Evolutionary conservation across 2,113 vertebrate genomes (phyloP).

Genomic region (Dipodomys spectabilis): DNA sequence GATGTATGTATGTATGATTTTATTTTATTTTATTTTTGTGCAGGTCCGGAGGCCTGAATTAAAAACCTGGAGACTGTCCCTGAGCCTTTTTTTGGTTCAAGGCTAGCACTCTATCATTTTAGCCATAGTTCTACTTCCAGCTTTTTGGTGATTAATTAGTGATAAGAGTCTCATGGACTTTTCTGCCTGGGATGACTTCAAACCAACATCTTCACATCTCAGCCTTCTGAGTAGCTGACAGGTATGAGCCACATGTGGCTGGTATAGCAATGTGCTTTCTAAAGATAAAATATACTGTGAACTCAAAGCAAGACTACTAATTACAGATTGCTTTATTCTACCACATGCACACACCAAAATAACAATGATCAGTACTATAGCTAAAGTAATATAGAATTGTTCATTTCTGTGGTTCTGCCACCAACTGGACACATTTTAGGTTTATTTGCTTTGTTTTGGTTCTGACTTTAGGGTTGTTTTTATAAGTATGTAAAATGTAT

Average conservation of each 20-base stretch:
- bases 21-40: neutral
- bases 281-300: neutral
- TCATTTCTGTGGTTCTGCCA: constrained; percentile 17
- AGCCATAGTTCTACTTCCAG: too few relatives aligned
- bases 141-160: too few relatives aligned
- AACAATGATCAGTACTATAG: neutral
- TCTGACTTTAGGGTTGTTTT: constrained; percentile 37
- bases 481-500: neutral
- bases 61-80: too few relatives aligned
- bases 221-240: too few relatives aligned
- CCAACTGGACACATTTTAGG: neutral
- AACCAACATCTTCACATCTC: too few relatives aligned
- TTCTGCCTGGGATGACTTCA: too few relatives aligned
- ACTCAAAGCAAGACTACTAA: neutral
- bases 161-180: too few relatives aligned
- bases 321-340: constrained; percentile 1
- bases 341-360: neutral
- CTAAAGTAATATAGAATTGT: neutral
- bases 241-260: too few relatives aligned
- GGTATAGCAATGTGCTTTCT: neutral
- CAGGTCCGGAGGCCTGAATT: too few relatives aligned
- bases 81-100: too few relatives aligned
- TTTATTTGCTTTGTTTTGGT: constrained; percentile 36
- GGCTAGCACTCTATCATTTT: too few relatives aligned
- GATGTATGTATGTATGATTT: too few relatives aligned